Conservation (phyloP, 2,888 invertebrate species). For the Drosophila silvestris region DNA sequence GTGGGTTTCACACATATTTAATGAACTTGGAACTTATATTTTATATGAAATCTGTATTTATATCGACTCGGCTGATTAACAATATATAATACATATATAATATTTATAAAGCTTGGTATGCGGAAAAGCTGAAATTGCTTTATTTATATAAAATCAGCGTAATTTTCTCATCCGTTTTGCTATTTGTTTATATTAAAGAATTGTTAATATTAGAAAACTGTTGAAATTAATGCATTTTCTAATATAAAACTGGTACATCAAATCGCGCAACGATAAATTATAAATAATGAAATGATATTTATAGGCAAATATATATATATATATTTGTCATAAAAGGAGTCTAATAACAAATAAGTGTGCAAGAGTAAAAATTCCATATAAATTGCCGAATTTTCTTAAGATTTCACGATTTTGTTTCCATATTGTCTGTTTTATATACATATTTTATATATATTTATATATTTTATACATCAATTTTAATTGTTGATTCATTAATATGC, state of each 20-base stretch:
- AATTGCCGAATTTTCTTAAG: background rate
- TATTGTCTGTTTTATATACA: background rate
- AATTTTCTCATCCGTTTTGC: background rate
- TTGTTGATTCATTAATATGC: background rate
- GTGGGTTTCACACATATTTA: background rate
- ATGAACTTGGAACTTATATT: background rate
- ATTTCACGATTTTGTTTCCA: background rate
- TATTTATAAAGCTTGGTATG: too few relatives aligned
- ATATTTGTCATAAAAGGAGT: background rate
- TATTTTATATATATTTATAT: background rate
- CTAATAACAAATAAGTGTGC: fast-evolving
- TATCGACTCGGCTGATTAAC: background rate
- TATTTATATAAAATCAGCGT: too few relatives aligned
- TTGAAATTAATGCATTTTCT: background rate
- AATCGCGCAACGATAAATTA: background rate
- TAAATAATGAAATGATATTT: background rate
- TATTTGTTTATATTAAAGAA: background rate
- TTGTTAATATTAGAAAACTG: background rate
- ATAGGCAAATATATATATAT: background rate
- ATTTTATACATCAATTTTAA: background rate
- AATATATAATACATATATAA: background rate
- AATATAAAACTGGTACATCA: background rate
- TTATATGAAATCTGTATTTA: background rate
- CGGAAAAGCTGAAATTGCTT: background rate
- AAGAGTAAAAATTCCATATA: background rate